These are phyloP conservation scores for Lytechinus variegatus DNA, from an alignment of 35 echinoderm and acorn worm species.

Conservation along the genomic window DNA sequence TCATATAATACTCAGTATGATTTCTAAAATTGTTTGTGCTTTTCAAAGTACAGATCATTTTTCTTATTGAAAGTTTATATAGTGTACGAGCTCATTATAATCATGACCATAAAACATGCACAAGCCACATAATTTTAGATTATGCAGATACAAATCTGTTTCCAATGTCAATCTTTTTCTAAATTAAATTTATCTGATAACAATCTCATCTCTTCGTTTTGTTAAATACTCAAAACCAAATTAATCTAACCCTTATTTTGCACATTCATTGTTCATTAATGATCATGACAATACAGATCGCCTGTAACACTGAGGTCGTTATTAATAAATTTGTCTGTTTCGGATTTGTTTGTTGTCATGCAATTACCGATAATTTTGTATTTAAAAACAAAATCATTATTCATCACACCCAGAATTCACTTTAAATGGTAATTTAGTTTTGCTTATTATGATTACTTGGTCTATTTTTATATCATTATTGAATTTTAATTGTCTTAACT, in stretches of 20 bases:
- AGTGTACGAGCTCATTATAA: no score
- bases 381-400: background rate
- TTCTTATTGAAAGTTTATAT: no score
- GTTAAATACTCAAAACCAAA: background rate
- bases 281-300: background rate
- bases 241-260: background rate
- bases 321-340: background rate
- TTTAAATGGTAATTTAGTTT: background rate
- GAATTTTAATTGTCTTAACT: background rate
- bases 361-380: background rate
- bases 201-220: background rate
- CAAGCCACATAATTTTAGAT: no score
- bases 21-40: no score
- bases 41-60: no score
- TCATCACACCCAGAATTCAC: background rate
- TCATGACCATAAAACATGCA: no score
- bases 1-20: no score
- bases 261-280: background rate
- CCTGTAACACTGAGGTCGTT: background rate
- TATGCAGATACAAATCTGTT: no score
- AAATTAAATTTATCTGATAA: no score
- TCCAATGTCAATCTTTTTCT: no score
- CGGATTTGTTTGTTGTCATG: background rate
- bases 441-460: background rate
- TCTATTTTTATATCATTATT: background rate